Percentiles rank a stretch among this genome's conserved stretches.
phyloP scores from a whole-genome alignment of 2,797 vertebrate species.

The Erithacus rubecula region DNA sequence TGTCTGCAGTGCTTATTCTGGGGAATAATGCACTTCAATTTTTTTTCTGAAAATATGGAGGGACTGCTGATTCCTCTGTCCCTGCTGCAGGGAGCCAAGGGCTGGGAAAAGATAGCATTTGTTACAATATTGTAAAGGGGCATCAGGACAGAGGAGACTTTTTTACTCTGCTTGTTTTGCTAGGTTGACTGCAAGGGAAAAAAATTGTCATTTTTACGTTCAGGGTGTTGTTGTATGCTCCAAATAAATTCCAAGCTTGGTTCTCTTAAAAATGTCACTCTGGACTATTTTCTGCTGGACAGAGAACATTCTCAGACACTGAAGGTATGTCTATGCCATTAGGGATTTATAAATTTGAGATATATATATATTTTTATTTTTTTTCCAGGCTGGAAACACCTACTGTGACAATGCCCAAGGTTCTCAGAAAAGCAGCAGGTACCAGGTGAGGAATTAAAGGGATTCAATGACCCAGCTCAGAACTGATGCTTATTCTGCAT shows the following conservation, averaged over 20 bases:
- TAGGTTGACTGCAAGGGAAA: not conserved
- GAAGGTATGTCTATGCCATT: rapidly evolving
- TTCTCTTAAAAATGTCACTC: not conserved
- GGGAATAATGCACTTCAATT: not conserved
- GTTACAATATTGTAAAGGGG: not conserved
- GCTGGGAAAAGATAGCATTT: not conserved
- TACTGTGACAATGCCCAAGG: rapidly evolving
- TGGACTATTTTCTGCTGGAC: not conserved
- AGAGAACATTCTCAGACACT: not conserved
- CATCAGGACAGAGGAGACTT: not conserved
- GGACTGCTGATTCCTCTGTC: not conserved
- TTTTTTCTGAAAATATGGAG: not conserved
- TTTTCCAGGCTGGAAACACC: not conserved
- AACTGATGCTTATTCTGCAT: not conserved
- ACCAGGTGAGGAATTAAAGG: not conserved
- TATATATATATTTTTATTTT: not conserved
- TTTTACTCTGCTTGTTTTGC: not conserved
- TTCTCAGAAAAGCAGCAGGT: not conserved
- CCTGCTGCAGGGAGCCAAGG: not conserved
- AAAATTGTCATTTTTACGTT: not conserved
- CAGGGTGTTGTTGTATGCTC: rapidly evolving
- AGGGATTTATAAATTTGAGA: not conserved
- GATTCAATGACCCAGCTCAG: not conserved
- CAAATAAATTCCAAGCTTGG: not conserved
- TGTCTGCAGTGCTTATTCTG: not conserved